Percentiles rank a stretch among this genome's conserved stretches.
phyloP scores from a whole-genome alignment of 2,888 invertebrate species.

The Eilema sororculum region DNA sequence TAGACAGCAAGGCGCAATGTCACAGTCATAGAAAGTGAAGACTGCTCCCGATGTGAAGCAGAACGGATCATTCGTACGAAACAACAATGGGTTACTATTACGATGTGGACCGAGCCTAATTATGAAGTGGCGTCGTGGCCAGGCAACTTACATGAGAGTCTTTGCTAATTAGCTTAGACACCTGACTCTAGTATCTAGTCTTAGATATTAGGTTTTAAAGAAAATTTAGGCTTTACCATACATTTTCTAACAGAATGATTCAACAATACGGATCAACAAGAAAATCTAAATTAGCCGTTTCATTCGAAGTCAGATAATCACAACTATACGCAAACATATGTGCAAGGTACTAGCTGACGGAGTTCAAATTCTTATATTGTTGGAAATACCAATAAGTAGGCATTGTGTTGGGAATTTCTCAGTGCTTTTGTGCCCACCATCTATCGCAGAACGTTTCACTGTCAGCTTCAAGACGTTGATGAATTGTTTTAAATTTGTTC shows the following conservation, averaged over 20 bases:
- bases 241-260: not conserved
- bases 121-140: conserved; percentile 27
- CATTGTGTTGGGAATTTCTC: conserved; percentile 3
- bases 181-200: not conserved
- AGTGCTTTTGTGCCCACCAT: not conserved
- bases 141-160: conserved; percentile 14
- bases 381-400: not conserved
- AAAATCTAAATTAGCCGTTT: not conserved
- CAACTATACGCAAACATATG: not conserved
- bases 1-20: conserved; percentile 60
- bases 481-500: not conserved
- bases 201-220: not conserved
- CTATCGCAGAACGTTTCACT: conserved; percentile 8
- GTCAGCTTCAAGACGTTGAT: conserved; percentile 8
- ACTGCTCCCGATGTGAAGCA: conserved; percentile 75
- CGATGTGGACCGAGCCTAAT: conserved; percentile 49
- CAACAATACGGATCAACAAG: not conserved
- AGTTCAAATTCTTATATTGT: not conserved
- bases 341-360: not conserved
- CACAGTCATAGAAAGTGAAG: conserved; percentile 80
- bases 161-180: conserved; percentile 12
- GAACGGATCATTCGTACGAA: conserved; percentile 71
- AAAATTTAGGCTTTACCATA: no score
- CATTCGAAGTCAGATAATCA: no score
- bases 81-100: conserved; percentile 59